These are phyloP conservation scores for Mormyrops boulengeri DNA, from an alignment of 2,797 vertebrate genomes.

Conservation along the genomic window DNA sequence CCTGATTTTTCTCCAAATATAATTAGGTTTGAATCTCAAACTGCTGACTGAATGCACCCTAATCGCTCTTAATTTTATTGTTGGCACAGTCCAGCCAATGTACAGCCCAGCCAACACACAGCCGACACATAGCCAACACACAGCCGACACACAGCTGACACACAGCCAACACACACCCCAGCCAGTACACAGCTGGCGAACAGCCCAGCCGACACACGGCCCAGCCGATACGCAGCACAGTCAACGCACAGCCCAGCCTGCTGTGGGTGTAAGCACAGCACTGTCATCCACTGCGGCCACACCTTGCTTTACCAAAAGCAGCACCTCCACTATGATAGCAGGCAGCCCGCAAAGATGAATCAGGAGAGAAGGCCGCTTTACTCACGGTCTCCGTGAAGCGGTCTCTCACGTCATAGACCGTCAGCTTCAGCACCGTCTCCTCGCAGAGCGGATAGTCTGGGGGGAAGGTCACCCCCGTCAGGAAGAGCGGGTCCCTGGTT, in stretches of 20 bases:
- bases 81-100: not conserved
- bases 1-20: not conserved
- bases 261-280: not conserved
- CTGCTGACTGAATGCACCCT: not conserved
- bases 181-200: no score
- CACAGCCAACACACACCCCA: not conserved
- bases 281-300: not conserved
- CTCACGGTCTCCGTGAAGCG: conserved; percentile 67
- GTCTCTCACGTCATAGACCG: conserved; percentile 73
- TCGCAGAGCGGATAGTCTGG: conserved; percentile 70
- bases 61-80: not conserved
- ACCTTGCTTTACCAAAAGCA: not conserved
- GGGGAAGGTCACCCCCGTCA: conserved; percentile 73
- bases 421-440: conserved; percentile 69
- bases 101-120: no score
- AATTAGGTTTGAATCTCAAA: not conserved
- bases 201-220: no score
- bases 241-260: not conserved
- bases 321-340: not conserved
- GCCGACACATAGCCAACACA: no score
- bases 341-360: not conserved
- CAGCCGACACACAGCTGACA: no score
- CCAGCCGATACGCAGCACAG: not conserved
- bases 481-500: conserved; percentile 72
- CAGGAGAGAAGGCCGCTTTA: conserved; percentile 18